Percentiles rank a stretch among this genome's conserved stretches.
phyloP scores from a whole-genome alignment of 2,797 vertebrate species.

The Acomys russatus region DNA sequence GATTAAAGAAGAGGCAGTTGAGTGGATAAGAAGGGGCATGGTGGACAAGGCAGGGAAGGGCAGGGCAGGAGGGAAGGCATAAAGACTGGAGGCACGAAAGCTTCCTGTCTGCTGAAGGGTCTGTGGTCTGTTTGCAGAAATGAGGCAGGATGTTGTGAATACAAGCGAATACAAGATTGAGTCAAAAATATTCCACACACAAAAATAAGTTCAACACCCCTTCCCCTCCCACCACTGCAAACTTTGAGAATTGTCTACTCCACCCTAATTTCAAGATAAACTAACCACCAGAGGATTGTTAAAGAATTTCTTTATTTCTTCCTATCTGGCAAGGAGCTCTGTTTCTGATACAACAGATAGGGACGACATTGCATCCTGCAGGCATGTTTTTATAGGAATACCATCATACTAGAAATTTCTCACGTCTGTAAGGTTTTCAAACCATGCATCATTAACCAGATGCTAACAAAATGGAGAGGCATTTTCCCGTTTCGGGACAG shows the following conservation, averaged over 20 bases:
- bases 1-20: background rate
- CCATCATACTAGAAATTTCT: background rate
- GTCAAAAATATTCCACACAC: constrained; percentile 50
- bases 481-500: constrained; percentile 5
- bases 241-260: background rate
- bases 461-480: constrained; percentile 70
- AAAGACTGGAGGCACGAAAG: background rate
- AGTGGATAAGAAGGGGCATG: background rate
- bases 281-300: constrained; percentile 12
- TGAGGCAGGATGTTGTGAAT: background rate
- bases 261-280: constrained; percentile 59
- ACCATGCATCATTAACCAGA: constrained; percentile 73
- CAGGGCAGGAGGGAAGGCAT: background rate
- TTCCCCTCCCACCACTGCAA: too few species aligned
- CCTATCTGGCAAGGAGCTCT: constrained; percentile 6
- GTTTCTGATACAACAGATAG: constrained; percentile 23
- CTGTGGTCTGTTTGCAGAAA: background rate
- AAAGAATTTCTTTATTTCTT: constrained; percentile 53
- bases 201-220: constrained; percentile 10
- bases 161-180: constrained; percentile 58
- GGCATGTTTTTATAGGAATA: constrained; percentile 4
- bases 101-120: background rate
- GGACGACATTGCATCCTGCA: background rate
- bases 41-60: background rate
- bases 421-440: constrained; percentile 69